A percentile compares a stretch with the other conserved stretches of the same genome.
Evolutionary conservation across 1,140 invertebrate genomes (phyloP).

Genomic region (Drosophila hydei): DNA sequence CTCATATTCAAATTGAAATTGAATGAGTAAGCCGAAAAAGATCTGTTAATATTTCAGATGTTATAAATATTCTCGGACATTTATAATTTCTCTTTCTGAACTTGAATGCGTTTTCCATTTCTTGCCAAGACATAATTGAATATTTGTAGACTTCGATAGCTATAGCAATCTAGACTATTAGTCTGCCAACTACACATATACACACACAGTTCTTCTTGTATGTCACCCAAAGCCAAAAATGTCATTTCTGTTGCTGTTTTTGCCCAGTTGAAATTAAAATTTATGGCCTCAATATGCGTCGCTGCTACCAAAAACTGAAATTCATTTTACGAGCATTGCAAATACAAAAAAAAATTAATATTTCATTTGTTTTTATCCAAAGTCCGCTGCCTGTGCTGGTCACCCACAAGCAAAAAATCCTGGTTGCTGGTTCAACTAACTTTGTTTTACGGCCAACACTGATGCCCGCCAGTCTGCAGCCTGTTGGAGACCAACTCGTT

Average conservation of each 20-base stretch:
- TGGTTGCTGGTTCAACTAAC: conserved; percentile 34
- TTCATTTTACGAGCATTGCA: conserved; percentile 61
- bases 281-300: conserved; percentile 44
- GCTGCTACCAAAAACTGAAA: conserved; percentile 16
- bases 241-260: conserved; percentile 22
- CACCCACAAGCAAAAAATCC: conserved; percentile 18
- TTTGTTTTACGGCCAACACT: conserved; percentile 62
- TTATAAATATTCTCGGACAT: no score
- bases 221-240: conserved; percentile 35
- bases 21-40: no score
- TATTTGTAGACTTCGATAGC: not conserved
- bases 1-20: not conserved
- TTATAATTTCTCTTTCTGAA: no score
- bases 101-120: no score
- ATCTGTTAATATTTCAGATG: no score
- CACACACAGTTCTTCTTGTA: not conserved
- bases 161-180: conserved; percentile 4
- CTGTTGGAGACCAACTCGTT: conserved; percentile 32
- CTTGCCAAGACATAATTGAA: not conserved
- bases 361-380: conserved; percentile 52
- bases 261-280: conserved; percentile 58
- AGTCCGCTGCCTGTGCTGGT: not conserved
- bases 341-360: conserved; percentile 74
- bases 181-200: not conserved
- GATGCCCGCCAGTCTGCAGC: not conserved